Base-by-base conservation (phyloP, 2,888 invertebrate species). In the Seladonia tumulorum region DNA sequence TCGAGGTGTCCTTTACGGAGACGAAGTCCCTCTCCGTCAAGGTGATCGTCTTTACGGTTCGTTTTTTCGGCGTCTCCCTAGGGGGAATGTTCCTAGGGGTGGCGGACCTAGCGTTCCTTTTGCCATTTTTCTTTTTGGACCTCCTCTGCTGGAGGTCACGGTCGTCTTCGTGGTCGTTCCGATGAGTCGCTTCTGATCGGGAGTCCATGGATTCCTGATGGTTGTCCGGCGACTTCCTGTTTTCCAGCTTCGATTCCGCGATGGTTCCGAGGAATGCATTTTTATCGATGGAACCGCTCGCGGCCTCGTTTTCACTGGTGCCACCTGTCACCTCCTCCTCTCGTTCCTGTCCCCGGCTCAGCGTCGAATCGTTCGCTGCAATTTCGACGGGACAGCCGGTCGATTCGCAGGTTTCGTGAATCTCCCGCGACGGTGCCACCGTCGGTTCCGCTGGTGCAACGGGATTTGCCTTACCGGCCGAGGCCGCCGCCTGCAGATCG, bases 1-100 rank as follows among this genome's bases (percentile, higher is more conserved):
- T 74, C 7, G 45, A 76, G 0, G 45, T 60, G 10, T 22, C 77
- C 10, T 47, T 83, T 1, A 60, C 76, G 76, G 79, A 88, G 8
- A 86, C 85, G 68, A 94, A 94, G 79, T 94, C 93, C 4, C 86
- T 84, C 22, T 93, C 91, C 8, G 91, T 93, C n/a, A 93, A 80
- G 8, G 87, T 89, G 60, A 93, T 86, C 39, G 91, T 90, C 53
- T 90, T 92, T 49, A 92, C 86, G 71, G 66, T 83, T 81, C 49
- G 81, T 16, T 63, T 80, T 71, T 60, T 84, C 14, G 70, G 16
- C 35, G 35, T 22, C 39, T n/a, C 57, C 57, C 57, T 57, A n/a
- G 57, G 57, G 12, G 12, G 57, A 57, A n/a, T n/a, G 57, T 85
- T 74, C 68, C 45, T 79, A 57, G 86, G 25, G 2, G 1, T n/a